These are phyloP conservation scores for Melanargia galathea DNA, from an alignment of 2,888 invertebrate species.

Conservation along the genomic window DNA sequence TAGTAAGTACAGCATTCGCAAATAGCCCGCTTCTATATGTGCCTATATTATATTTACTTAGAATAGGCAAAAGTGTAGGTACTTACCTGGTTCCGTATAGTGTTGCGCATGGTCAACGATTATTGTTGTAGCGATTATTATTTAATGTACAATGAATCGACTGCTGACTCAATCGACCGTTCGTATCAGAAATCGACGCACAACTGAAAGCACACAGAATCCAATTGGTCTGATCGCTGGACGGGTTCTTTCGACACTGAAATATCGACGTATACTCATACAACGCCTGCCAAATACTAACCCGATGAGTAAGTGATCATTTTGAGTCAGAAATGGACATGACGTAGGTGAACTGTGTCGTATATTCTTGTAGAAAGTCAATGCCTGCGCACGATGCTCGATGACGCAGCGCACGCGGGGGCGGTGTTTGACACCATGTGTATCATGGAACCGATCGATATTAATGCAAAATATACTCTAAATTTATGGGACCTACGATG, in stretches of 20 bases:
- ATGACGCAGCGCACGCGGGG: constrained; percentile 53
- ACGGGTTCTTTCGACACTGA: not conserved
- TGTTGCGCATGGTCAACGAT: constrained; percentile 2
- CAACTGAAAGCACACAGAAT: constrained; percentile 4
- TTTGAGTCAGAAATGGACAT: constrained; percentile 22
- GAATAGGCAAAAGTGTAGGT: not conserved
- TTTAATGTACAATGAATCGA: not conserved
- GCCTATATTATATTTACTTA: not conserved
- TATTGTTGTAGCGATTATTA: not conserved
- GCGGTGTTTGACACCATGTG: constrained; percentile 53
- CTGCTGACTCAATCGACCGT: not conserved
- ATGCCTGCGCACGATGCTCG: constrained; percentile 32
- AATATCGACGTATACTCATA: constrained; percentile 13
- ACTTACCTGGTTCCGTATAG: constrained; percentile 10
- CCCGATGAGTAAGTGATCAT: constrained; percentile 10
- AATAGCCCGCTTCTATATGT: not conserved
- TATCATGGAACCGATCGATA: constrained; percentile 44
- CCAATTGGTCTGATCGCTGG: not conserved
- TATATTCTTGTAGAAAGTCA: constrained; percentile 2
- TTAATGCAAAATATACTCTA: constrained; percentile 4
- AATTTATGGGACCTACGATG: not conserved
- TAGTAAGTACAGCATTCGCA: too few relatives aligned
- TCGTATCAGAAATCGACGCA: constrained; percentile 2
- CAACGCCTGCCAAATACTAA: constrained; percentile 30
- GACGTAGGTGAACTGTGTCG: constrained; percentile 14